Evolutionary conservation across 2,113 vertebrate species (phyloP).

Genomic region (Entomyzon cyanotis): DNA sequence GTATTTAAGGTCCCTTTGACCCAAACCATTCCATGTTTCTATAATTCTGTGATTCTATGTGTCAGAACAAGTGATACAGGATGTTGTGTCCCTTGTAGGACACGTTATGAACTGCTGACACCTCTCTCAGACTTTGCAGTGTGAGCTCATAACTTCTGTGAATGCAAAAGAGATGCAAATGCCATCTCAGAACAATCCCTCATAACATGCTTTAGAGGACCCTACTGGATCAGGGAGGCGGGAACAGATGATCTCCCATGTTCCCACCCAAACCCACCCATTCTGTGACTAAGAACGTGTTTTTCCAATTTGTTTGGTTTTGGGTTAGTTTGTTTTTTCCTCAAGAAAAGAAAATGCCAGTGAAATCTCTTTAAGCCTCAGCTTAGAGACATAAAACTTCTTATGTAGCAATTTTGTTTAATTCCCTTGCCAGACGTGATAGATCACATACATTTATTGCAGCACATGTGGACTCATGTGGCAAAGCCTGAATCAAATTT

Average conservation of each 20-base stretch:
- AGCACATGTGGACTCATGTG: not conserved
- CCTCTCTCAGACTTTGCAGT: not conserved
- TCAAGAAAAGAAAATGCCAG: not conserved
- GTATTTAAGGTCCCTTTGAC: not conserved
- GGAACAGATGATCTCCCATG: not conserved
- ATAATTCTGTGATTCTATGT: not conserved
- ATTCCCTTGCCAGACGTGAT: not conserved
- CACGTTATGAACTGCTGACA: not conserved
- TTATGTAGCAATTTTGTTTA: not conserved
- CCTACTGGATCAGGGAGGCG: not conserved
- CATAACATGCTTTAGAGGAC: not conserved
- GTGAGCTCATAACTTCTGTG: not conserved
- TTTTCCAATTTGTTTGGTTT: not conserved
- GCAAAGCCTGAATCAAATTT: not conserved
- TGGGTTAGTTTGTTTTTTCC: not conserved
- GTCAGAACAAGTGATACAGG: rapidly evolving
- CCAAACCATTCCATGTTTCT: not conserved
- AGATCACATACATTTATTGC: not conserved
- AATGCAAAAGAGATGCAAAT: not conserved
- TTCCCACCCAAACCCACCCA: not conserved
- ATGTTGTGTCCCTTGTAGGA: not conserved
- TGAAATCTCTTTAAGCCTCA: not conserved
- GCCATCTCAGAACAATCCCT: too few relatives aligned
- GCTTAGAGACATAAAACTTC: not conserved
- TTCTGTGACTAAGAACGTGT: not conserved